A percentile compares a stretch with the other conserved stretches of the same genome.
Conservation (phyloP, 64 coral and sea anemone species). For the Acropora yongei region DNA sequence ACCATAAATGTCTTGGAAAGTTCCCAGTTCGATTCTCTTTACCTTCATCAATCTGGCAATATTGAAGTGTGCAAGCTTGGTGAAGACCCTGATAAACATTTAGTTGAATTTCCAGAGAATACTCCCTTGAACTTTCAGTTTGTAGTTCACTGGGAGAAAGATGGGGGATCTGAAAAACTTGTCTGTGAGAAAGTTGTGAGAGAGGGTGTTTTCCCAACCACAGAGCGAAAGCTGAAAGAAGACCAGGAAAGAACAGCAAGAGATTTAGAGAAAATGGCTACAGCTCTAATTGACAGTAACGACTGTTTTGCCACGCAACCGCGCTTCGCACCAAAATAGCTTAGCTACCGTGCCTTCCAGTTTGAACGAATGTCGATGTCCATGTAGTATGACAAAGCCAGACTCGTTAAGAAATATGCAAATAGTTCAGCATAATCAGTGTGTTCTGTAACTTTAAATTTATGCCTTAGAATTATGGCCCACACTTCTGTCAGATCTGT, state of each 20-base stretch:
- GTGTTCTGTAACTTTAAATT: background rate
- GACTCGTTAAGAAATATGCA: background rate
- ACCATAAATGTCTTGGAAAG: constrained; percentile 57
- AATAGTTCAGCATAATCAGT: constrained; percentile 11
- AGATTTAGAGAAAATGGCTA: constrained; percentile 61
- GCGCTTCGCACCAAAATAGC: background rate
- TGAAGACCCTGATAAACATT: constrained; percentile 56
- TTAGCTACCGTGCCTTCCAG: constrained; percentile 13
- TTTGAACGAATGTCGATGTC: too few relatives aligned
- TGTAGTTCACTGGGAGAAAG: constrained; percentile 74
- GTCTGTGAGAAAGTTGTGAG: constrained; percentile 80
- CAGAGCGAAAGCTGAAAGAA: constrained; percentile 69
- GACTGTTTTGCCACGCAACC: background rate
- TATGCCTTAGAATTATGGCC: background rate
- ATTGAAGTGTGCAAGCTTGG: constrained; percentile 63
- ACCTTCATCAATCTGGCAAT: constrained; percentile 70
- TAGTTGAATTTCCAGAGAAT: constrained; percentile 48
- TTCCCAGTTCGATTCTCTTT: constrained; percentile 79
- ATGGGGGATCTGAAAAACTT: constrained; percentile 52
- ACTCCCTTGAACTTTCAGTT: constrained; percentile 66
- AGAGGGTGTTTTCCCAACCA: constrained; percentile 74
- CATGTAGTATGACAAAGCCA: too few relatives aligned
- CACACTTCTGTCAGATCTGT: too few relatives aligned
- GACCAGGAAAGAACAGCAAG: constrained; percentile 43
- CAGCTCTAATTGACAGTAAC: constrained; percentile 30